Base-by-base conservation (phyloP, 2,113 vertebrate genomes). In the Pelodiscus sinensis region DNA sequence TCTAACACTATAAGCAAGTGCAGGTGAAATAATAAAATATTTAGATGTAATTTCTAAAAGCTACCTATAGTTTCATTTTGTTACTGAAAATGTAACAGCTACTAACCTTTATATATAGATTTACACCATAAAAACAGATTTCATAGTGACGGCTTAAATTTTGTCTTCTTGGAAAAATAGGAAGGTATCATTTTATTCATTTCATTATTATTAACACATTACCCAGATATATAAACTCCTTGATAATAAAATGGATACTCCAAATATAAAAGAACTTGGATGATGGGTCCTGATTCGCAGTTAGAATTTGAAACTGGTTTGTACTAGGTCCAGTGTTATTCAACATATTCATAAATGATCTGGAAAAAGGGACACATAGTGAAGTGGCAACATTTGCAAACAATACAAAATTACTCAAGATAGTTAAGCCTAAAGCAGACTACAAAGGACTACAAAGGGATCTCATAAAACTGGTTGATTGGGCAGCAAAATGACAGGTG, bases 181-280 rank as follows among this genome's bases (percentile, higher is more conserved):
- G 91, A 88, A 11, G 78, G 10, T 5, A 5, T 82, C 44, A 92
- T 88, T 93, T 75, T 10, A 75, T 79, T 91, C 44, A 80, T 77
- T 82, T 79, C 7, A 2, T 78, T 88, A 89, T 91, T 89, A 88
- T 92, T 85, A 97, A 94, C 50, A 89, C 51, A 84, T 92, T 96
- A 94, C 86, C 81, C 73, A 89, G 93, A 55, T 18, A 55, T 55
- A 55, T 8, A 57, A 57, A 57, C 8, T 11, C 57, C 24, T 11
- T 6, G 60, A 31, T 65, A 65, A 62, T 27, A 29, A 65, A 31
- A 65, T 31, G 29, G 27, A 58, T 58, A 58, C 57, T 58, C 22
- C 57, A 25, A 58, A 58, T 58, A 58, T 10, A 58, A 58, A 58
- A 25, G 29, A 6, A 29, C 60, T 65, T 65, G 60, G 14, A 6